These are phyloP conservation scores for Hydroisotoma schaefferi DNA, from an alignment of 2,888 invertebrate genomes.

Conservation along the genomic window DNA sequence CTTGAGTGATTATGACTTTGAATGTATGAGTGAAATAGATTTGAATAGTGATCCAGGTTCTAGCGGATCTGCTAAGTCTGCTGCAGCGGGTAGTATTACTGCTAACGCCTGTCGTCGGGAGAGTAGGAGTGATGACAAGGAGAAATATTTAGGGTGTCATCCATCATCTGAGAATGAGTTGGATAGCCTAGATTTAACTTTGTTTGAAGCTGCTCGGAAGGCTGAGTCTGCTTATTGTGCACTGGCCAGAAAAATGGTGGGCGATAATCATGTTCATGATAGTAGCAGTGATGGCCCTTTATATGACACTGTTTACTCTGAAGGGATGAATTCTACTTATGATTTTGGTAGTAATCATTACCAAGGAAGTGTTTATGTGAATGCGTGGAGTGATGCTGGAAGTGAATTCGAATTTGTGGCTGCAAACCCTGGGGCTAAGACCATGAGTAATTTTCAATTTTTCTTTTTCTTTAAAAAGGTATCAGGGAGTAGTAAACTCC, in stretches of 20 bases:
- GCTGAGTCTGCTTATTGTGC: slow-evolving; percentile 6
- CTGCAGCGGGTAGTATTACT: not conserved
- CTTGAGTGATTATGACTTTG: slow-evolving; percentile 42
- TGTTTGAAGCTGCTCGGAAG: slow-evolving; percentile 59
- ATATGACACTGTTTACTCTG: slow-evolving; percentile 33
- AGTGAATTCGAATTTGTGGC: slow-evolving; percentile 48
- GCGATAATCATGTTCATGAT: not conserved
- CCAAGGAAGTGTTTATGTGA: not conserved
- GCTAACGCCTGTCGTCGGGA: not conserved
- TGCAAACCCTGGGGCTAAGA: not conserved
- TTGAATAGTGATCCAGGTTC: slow-evolving; percentile 46
- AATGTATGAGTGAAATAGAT: slow-evolving; percentile 49
- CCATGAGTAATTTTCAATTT: too few relatives aligned
- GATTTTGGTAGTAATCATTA: slow-evolving; percentile 19
- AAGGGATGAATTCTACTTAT: not conserved
- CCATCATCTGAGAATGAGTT: slow-evolving; percentile 55
- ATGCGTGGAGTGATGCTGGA: slow-evolving; percentile 48
- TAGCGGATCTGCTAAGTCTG: slow-evolving; percentile 6
- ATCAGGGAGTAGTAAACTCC: too few relatives aligned
- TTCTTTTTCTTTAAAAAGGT: too few relatives aligned
- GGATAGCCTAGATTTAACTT: slow-evolving; percentile 64
- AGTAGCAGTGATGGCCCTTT: slow-evolving; percentile 34
- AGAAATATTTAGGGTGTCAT: slow-evolving; percentile 31
- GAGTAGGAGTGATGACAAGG: slow-evolving; percentile 7
- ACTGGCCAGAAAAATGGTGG: not conserved